phyloP scores from a whole-genome alignment of 2,113 vertebrate species.

The Ahaetulla prasina region DNA sequence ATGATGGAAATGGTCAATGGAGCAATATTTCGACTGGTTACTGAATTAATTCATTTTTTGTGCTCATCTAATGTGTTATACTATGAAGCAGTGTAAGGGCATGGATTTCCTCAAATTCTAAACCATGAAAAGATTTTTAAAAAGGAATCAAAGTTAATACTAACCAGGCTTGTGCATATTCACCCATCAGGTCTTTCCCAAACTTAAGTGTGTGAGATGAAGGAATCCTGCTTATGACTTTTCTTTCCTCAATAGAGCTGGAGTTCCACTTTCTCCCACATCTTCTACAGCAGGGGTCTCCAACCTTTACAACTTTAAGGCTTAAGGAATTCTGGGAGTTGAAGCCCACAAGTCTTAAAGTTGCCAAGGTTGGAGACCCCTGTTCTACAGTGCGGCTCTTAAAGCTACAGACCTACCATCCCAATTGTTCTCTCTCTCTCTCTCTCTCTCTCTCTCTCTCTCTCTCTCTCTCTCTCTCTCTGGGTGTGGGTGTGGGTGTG shows the following conservation, averaged over 20 bases:
- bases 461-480: no score
- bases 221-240: neutral
- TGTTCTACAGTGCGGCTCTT: neutral
- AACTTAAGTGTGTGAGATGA: neutral
- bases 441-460: no score
- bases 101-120: neutral
- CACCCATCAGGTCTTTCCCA: neutral
- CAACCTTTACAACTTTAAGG: no score
- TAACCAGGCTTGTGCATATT: neutral
- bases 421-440: no score
- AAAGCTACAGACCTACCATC: neutral
- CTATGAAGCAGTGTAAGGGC: no score
- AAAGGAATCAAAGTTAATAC: neutral
- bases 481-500: neutral
- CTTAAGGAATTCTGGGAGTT: no score
- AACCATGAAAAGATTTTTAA: neutral
- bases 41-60: neutral
- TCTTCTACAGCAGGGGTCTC: no score
- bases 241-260: neutral
- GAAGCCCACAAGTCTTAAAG: no score
- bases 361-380: no score
- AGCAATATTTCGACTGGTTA: neutral
- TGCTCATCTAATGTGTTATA: neutral
- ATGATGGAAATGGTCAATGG: neutral
- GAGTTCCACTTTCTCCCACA: neutral